phyloP scores from a whole-genome alignment of 2,113 vertebrate genomes.

The Odobenus rosmarus region DNA sequence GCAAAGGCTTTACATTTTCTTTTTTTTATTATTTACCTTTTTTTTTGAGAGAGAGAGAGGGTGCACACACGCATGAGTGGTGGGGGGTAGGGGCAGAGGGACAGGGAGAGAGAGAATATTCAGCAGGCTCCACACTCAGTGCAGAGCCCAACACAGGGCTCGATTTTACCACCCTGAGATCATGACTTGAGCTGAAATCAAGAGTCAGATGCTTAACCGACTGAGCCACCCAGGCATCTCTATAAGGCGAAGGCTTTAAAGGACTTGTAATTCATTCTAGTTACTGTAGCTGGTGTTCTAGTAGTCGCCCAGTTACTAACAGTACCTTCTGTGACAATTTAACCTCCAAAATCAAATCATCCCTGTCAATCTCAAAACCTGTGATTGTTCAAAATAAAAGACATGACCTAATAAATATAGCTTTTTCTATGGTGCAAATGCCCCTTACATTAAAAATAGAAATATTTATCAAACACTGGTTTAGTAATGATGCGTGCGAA shows the following conservation, averaged over 20 bases:
- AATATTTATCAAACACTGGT: background rate
- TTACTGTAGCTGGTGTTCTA: background rate
- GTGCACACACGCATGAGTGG: no score
- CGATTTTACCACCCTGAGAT: background rate
- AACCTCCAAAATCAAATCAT: background rate
- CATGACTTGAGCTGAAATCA: background rate
- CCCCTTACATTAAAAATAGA: background rate
- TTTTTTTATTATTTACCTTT: no score
- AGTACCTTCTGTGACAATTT: background rate
- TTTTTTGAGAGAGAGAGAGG: background rate
- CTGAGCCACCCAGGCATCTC: background rate
- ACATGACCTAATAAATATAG: background rate
- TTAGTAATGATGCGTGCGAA: background rate
- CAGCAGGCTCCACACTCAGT: background rate
- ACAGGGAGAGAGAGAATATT: background rate
- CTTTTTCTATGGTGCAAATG: background rate
- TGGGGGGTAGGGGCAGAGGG: background rate
- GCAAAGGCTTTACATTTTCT: background rate
- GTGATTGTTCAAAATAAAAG: background rate
- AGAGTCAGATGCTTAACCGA: background rate
- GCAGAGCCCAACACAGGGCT: background rate
- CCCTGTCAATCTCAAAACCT: background rate
- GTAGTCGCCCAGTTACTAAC: background rate
- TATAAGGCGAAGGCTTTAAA: background rate
- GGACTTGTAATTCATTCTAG: background rate